phyloP scores from a whole-genome alignment of 2,888 invertebrate species.

The Desoria tigrina region DNA sequence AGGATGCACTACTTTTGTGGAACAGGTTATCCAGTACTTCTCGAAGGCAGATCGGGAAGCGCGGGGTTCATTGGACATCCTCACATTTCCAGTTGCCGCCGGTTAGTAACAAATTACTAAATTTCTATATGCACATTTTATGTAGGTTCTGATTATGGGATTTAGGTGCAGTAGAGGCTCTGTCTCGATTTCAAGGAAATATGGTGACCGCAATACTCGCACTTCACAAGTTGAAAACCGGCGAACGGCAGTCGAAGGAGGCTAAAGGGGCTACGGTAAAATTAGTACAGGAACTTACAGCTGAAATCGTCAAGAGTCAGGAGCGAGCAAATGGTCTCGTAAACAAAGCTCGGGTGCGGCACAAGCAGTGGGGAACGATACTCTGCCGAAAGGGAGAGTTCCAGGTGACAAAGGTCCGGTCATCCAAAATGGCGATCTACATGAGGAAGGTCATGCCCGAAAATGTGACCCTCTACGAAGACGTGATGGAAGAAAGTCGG shows the following conservation, averaged over 20 bases:
- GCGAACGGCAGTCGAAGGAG: not conserved
- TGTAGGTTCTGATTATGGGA: no score
- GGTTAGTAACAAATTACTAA: not conserved
- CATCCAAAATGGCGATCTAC: conserved; percentile 29
- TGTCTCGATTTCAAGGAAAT: conserved; percentile 22
- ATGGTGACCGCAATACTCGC: conserved; percentile 16
- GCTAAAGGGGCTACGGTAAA: not conserved
- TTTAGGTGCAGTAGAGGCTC: no score
- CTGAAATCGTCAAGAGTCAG: not conserved
- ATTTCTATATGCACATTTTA: not conserved
- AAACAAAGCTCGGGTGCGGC: conserved; percentile 11
- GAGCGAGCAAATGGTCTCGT: not conserved
- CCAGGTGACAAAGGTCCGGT: conserved; percentile 24
- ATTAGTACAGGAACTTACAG: not conserved
- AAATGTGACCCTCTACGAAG: conserved; percentile 40
- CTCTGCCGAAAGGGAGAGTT: conserved; percentile 35
- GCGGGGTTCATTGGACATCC: conserved; percentile 34
- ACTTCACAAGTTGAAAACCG: not conserved
- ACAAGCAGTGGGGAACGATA: conserved; percentile 21
- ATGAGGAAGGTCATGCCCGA: conserved; percentile 36
- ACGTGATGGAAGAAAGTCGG: conserved; percentile 16
- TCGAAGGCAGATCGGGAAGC: conserved; percentile 29
- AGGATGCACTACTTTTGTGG: conserved; percentile 25
- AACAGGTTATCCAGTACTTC: conserved; percentile 26
- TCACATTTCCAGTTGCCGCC: conserved; percentile 36